Percentiles rank a stretch among this genome's conserved stretches.
phyloP scores from a whole-genome alignment of 2,797 vertebrate genomes.

The Premnoplex brunnescens region DNA sequence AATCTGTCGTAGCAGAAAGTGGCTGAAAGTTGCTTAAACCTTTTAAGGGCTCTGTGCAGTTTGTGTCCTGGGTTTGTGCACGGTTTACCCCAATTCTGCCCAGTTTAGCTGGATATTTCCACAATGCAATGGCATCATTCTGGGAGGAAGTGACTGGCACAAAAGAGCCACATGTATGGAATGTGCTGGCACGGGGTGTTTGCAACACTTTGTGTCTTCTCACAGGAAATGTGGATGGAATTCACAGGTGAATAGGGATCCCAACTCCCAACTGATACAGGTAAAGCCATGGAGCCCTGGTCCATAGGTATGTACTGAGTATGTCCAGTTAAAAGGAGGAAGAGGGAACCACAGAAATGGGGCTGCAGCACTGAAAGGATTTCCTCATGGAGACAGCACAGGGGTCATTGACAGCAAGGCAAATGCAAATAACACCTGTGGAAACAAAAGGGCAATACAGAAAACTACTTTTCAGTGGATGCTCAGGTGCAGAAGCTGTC shows the following conservation, averaged over 20 bases:
- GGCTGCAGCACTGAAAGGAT: not conserved
- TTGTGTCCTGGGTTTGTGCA: not conserved
- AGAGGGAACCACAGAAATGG: not conserved
- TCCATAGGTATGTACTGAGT: rapidly evolving
- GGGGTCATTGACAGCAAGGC: not conserved
- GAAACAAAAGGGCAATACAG: not conserved
- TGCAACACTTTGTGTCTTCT: not conserved
- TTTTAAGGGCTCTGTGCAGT: not conserved
- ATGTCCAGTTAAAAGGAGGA: not conserved
- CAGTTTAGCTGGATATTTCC: not conserved
- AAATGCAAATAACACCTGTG: not conserved
- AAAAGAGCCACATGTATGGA: rapidly evolving
- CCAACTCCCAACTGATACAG: not conserved
- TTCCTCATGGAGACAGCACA: not conserved
- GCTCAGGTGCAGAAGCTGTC: not conserved
- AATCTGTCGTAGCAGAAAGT: not conserved
- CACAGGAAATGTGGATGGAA: not conserved
- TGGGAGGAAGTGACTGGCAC: not conserved
- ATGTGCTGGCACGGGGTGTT: rapidly evolving
- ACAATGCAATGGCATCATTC: not conserved
- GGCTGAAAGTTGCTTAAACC: not conserved
- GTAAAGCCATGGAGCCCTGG: not conserved
- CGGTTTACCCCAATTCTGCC: not conserved
- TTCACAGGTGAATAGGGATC: not conserved
- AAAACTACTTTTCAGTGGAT: not conserved